Conservation (phyloP, 2,113 vertebrate species). For the Pelodiscus sinensis region DNA sequence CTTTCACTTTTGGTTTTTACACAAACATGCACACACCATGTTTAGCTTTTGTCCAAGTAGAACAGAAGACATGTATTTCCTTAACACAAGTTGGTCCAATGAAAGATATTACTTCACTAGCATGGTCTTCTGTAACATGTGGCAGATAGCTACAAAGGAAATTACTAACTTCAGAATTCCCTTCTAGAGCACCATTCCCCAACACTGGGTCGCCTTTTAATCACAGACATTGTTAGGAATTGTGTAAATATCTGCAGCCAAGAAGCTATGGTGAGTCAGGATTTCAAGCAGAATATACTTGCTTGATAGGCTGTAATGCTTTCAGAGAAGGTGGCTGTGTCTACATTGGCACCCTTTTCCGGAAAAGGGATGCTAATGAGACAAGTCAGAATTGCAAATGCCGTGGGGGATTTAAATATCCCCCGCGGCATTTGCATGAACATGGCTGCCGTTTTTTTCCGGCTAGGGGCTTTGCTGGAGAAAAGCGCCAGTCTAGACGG, state of each 20-base stretch:
- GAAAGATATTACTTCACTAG: neutral
- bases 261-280: accelerated
- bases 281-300: neutral
- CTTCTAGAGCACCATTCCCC: neutral
- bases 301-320: neutral
- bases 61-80: neutral
- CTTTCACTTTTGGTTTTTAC: too few relatives aligned
- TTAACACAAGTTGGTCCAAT: neutral
- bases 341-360: too few relatives aligned
- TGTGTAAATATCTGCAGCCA: neutral
- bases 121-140: neutral
- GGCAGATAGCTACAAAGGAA: neutral
- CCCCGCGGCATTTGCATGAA: too few relatives aligned
- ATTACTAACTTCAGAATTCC: neutral
- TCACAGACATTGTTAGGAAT: neutral
- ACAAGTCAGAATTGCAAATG: too few relatives aligned
- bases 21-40: too few relatives aligned
- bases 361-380: too few relatives aligned
- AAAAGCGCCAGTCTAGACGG: too few relatives aligned
- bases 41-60: accelerated
- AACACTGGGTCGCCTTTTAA: too few relatives aligned
- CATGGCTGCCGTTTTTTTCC: too few relatives aligned
- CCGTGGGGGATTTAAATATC: too few relatives aligned
- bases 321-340: too few relatives aligned
- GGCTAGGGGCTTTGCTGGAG: too few relatives aligned